Evolutionary conservation across 2,113 vertebrate genomes (phyloP).

Genomic region (Anas platyrhynchos): DNA sequence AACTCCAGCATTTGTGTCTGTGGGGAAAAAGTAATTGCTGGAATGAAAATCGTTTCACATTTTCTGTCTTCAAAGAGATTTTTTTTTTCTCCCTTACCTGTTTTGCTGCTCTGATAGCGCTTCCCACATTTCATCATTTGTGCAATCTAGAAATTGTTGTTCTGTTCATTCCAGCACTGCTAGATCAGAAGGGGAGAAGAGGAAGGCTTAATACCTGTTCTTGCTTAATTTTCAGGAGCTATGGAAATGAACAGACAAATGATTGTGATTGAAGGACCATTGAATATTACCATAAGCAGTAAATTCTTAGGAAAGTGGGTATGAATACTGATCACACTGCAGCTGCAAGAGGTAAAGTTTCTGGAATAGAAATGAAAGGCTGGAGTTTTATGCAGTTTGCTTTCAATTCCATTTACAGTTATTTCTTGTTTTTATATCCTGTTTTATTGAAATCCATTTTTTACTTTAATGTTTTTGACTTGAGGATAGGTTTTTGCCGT

Average conservation of each 20-base stretch:
- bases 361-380: constrained; percentile 17
- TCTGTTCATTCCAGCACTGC: background rate
- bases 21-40: background rate
- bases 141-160: rapidly evolving
- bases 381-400: constrained; percentile 50
- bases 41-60: background rate
- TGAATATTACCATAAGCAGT: background rate
- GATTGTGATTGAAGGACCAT: background rate
- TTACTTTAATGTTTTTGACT: constrained; percentile 56
- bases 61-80: background rate
- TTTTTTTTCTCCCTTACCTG: background rate
- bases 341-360: constrained; percentile 38
- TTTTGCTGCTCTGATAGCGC: background rate
- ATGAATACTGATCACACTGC: constrained; percentile 3
- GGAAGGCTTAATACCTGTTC: background rate
- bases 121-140: background rate
- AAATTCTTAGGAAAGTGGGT: background rate
- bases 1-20: background rate
- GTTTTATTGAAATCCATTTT: constrained; percentile 73
- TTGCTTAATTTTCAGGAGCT: background rate
- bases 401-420: constrained; percentile 65
- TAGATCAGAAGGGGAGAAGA: background rate
- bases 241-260: background rate
- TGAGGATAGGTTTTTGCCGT: constrained; percentile 46
- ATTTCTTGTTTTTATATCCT: constrained; percentile 61